Evolutionary conservation across 1,140 invertebrate genomes (phyloP), one percentile per base, ranked within the genome.

Genomic region (Drosophila parvula): DNA sequence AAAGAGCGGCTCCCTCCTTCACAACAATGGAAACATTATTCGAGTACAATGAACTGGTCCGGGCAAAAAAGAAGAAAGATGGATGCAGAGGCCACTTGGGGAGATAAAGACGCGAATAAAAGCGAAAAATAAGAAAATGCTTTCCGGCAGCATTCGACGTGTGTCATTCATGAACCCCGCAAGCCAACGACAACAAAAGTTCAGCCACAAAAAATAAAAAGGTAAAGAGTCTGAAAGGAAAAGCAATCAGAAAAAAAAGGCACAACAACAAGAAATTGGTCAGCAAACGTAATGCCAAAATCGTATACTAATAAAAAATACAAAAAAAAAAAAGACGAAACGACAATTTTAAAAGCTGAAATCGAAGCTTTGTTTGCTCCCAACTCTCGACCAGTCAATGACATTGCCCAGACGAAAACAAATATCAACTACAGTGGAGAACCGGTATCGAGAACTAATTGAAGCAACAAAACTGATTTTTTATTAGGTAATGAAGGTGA

Each of bases 71-170:
- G n/a, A 50, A 27, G 51, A 41, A 60, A 40, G 18, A 30, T 32
- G 59, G 14, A 34, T 47, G 34, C 28, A 34, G 53, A 55, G 60
- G 45, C 47, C 32, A 48, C 50, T 47, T 56, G 38, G 50, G 50
- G 50, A 78, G 74, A 69, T 69, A 77, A 77, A 69, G 50, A 45
- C 43, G 45, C 53, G 40, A 74, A 75, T 62, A 40, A 59, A 77
- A 36, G 55, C 73, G 32, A 68, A 27, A 53, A 53, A 40, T 61
- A 77, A 68, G 65, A 74, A 85, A 86, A 75, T 76, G 61, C 43
- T 78, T 82, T 70, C 71, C 85, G 73, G 83, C 75, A 76, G 59
- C 59, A 47, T 50, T 77, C 63, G 73, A 79, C 73, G 81, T 83
- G 74, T 80, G 68, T 63, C 81, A 81, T 70, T 85, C 81, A 80